These are phyloP conservation scores for Andrena bicolor DNA, from an alignment of 2,888 invertebrate genomes.

Conservation along the genomic window DNA sequence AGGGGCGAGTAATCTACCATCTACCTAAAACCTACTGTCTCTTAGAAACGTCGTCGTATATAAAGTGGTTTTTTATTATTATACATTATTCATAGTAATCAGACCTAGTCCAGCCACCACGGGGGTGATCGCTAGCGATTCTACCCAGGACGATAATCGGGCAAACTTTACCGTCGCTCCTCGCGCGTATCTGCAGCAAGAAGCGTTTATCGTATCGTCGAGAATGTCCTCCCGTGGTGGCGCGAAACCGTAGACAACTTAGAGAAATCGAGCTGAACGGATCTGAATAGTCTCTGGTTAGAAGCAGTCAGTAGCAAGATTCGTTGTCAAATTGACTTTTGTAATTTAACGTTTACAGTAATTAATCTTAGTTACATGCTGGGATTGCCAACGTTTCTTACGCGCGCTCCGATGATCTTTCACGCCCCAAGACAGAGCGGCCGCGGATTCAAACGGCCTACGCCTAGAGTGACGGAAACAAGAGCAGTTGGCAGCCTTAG, in stretches of 20 bases:
- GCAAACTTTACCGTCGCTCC: not conserved
- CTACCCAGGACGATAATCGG: not conserved
- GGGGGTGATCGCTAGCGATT: constrained; percentile 48
- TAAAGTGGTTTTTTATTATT: constrained; percentile 78
- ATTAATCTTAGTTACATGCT: constrained; percentile 64
- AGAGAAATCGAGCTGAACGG: constrained; percentile 79
- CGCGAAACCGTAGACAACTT: constrained; percentile 79
- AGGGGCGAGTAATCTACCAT: constrained; percentile 85
- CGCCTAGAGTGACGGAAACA: not conserved
- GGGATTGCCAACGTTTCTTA: constrained; percentile 50
- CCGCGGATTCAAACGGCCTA: not conserved
- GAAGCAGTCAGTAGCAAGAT: constrained; percentile 76
- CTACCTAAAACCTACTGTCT: constrained; percentile 83
- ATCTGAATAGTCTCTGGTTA: constrained; percentile 78
- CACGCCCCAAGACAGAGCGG: too few species aligned
- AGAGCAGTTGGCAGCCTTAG: constrained; percentile 58
- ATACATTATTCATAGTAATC: constrained; percentile 69
- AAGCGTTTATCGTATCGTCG: not conserved
- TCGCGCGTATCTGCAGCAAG: too few species aligned
- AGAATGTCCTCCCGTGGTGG: constrained; percentile 77
- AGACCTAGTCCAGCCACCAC: constrained; percentile 61
- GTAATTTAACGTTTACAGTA: constrained; percentile 77
- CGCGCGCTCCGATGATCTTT: not conserved
- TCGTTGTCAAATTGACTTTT: constrained; percentile 78
- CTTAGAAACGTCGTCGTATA: constrained; percentile 82